phyloP scores from a whole-genome alignment of 53 echinoderm and acorn worm species.

The Paelopatides confundens region DNA sequence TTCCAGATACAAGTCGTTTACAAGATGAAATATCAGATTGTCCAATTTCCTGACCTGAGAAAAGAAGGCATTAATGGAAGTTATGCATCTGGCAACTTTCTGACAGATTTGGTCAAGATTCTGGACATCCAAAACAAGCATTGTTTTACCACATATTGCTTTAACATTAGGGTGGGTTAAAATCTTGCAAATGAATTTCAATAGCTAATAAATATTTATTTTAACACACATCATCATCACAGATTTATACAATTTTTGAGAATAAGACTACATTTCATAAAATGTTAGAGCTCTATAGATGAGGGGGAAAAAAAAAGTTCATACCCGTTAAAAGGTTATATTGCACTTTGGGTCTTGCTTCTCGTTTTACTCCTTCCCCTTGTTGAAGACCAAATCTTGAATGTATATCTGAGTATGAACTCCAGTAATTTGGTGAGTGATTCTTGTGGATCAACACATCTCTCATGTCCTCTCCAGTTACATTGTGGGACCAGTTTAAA shows the following conservation, averaged over 20 bases:
- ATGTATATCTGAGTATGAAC: conserved; percentile 85
- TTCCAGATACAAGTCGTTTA: conserved; percentile 68
- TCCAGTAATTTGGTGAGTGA: conserved; percentile 89
- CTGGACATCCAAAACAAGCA: too few species aligned
- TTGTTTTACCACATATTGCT: too few species aligned
- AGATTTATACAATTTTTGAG: too few species aligned
- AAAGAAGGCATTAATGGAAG: too few species aligned
- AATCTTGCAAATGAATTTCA: too few species aligned
- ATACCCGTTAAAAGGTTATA: conserved; percentile 91
- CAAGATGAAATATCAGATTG: background rate
- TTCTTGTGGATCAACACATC: conserved; percentile 71
- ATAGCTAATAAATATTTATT: too few species aligned
- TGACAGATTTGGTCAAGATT: too few species aligned
- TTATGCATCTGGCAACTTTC: too few species aligned
- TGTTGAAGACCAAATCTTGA: conserved; percentile 83
- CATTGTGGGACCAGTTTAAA: conserved; percentile 87
- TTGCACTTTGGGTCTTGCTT: conserved; percentile 60
- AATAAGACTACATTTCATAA: too few species aligned
- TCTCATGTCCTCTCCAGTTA: conserved; percentile 88
- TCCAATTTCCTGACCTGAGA: conserved; percentile 6
- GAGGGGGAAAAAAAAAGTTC: background rate
- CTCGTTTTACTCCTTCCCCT: conserved; percentile 77
- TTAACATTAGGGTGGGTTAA: too few species aligned
- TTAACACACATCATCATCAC: too few species aligned
- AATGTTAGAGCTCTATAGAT: too few species aligned